These are phyloP conservation scores for Hippopotamus amphibius DNA, from an alignment of 2,113 vertebrate species.

Conservation along the genomic window DNA sequence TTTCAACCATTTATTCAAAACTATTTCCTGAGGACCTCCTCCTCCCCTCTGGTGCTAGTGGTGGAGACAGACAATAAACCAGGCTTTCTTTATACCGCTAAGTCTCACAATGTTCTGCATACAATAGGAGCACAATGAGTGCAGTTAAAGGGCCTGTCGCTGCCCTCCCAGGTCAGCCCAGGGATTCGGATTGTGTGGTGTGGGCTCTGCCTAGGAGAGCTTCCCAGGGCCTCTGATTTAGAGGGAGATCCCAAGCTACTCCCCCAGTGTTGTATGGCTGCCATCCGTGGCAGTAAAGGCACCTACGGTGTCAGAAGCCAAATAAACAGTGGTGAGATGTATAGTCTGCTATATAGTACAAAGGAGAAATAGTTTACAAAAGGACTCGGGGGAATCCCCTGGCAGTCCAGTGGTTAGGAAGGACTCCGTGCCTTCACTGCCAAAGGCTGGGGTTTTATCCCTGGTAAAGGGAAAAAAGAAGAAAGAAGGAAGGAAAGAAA, in stretches of 20 bases:
- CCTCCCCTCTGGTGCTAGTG: no score
- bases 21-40: neutral
- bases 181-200: neutral
- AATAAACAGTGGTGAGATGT: neutral
- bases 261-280: neutral
- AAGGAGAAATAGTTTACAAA: neutral
- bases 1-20: neutral
- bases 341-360: accelerated
- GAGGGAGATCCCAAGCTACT: neutral
- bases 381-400: no score
- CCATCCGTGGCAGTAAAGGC: neutral
- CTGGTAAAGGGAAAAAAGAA: no score
- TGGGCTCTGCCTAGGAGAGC: neutral
- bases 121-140: neutral
- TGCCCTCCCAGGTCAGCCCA: neutral
- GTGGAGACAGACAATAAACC: neutral
- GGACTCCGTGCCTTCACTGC: no score
- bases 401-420: no score
- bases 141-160: neutral
- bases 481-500: neutral
- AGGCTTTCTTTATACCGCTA: neutral
- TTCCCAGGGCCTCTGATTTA: neutral
- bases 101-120: neutral
- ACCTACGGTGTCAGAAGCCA: neutral
- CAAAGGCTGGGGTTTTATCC: no score